Percentiles rank a stretch among this genome's conserved stretches.
Evolutionary conservation across 2,888 invertebrate genomes (phyloP).

Genomic region (Bombylius discolor): DNA sequence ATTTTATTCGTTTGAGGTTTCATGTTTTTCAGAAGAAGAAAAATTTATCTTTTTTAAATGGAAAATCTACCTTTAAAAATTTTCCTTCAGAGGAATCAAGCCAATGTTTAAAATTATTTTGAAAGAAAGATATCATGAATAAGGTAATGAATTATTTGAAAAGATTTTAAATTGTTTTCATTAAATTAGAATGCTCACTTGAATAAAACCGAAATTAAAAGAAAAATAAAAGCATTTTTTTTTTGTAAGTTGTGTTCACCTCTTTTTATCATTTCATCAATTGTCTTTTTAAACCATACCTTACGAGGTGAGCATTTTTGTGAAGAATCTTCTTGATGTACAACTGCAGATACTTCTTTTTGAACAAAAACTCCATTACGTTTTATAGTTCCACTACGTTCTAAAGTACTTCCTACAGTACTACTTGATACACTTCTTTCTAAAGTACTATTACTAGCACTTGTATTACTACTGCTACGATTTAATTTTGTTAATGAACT

Average conservation of each 20-base stretch:
- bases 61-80: too few species aligned
- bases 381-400: slow-evolving; percentile 37
- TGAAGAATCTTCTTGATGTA: slow-evolving; percentile 33
- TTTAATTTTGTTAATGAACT: slow-evolving; percentile 55
- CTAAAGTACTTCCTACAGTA: slow-evolving; percentile 34
- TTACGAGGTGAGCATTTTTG: not conserved
- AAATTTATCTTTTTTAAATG: too few species aligned
- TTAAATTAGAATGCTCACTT: too few species aligned
- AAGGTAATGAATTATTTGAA: too few species aligned
- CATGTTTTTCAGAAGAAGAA: too few species aligned
- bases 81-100: too few species aligned
- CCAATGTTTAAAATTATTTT: too few species aligned
- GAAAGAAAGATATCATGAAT: too few species aligned
- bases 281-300: not conserved
- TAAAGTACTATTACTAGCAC: slow-evolving; percentile 42
- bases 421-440: slow-evolving; percentile 41
- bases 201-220: too few species aligned
- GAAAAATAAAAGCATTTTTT: not conserved
- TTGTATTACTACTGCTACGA: slow-evolving; percentile 39
- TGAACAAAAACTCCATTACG: slow-evolving; percentile 28
- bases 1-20: too few species aligned
- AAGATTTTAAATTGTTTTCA: too few species aligned
- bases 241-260: not conserved
- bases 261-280: too few species aligned
- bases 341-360: slow-evolving; percentile 47